A percentile compares a stretch with the other conserved stretches of the same genome.
These are phyloP conservation scores for Pogonognathellus flavescens DNA, from an alignment of 1,140 invertebrate species.

Conservation along the genomic window DNA sequence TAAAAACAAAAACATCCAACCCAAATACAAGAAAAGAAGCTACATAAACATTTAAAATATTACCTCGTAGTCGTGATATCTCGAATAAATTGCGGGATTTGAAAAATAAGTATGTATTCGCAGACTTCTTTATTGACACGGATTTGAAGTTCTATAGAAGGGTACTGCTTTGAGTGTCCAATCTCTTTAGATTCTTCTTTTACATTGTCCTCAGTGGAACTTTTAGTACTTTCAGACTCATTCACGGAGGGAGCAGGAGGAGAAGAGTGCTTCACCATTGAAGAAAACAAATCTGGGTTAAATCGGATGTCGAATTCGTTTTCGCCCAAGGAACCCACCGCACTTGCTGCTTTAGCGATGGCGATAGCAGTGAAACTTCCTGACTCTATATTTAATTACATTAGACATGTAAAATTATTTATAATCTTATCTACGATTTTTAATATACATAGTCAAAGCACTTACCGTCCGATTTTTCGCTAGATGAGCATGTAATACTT, in stretches of 20 bases:
- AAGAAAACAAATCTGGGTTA: constrained; percentile 98
- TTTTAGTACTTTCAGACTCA: constrained; percentile 75
- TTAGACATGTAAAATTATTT: neutral
- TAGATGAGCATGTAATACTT: constrained; percentile 74
- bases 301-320: constrained; percentile 97
- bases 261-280: constrained; percentile 88
- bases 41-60: constrained; percentile 70
- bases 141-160: constrained; percentile 62
- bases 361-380: constrained; percentile 71
- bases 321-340: constrained; percentile 93
- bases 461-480: constrained; percentile 20
- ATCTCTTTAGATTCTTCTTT: constrained; percentile 51
- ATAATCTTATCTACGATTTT: neutral
- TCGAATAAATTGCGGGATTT: constrained; percentile 88
- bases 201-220: constrained; percentile 78
- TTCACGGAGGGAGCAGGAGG: constrained; percentile 75
- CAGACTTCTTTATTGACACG: constrained; percentile 84
- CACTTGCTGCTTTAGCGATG: constrained; percentile 86
- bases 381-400: constrained; percentile 73
- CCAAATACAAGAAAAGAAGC: neutral
- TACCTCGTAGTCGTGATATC: constrained; percentile 71
- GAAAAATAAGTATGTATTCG: constrained; percentile 91
- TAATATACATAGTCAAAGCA: neutral
- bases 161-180: constrained; percentile 61
- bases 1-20: constrained; percentile 52